Conservation (phyloP, 2,797 vertebrate species). For the Smutsia gigantea region DNA sequence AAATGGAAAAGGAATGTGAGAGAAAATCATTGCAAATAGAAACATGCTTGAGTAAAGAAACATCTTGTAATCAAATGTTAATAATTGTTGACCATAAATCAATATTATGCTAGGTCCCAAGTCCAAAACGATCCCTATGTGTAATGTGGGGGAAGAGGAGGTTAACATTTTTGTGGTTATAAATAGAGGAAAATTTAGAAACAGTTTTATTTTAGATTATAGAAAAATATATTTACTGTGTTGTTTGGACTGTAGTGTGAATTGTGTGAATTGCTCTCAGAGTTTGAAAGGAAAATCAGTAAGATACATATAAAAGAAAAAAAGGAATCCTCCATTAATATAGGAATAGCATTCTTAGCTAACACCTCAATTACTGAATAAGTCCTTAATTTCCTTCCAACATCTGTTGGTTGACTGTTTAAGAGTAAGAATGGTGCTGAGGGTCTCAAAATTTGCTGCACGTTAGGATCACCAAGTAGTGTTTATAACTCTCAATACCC, state of each 20-base stretch:
- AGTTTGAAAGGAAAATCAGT: neutral
- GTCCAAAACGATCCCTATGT: neutral
- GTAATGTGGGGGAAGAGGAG: neutral
- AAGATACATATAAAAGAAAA: neutral
- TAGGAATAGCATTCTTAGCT: neutral
- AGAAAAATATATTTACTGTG: neutral
- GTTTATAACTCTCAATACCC: neutral
- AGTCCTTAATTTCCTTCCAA: neutral
- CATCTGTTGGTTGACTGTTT: neutral
- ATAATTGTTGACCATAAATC: neutral
- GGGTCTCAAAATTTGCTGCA: neutral
- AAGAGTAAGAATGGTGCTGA: neutral
- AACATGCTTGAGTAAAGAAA: neutral
- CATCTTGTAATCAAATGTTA: neutral
- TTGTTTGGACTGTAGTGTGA: neutral
- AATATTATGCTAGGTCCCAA: neutral
- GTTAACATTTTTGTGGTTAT: neutral
- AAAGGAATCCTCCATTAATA: neutral
- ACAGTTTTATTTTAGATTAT: neutral
- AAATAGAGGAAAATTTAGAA: neutral
- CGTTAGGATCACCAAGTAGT: too few relatives aligned
- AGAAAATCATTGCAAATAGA: neutral
- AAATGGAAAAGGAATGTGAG: neutral
- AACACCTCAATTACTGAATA: neutral
- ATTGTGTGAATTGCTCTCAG: neutral